Percentiles rank a stretch among this genome's conserved stretches.
These are phyloP conservation scores for Scalopus aquaticus DNA, from an alignment of 2,113 vertebrate species.

Conservation along the genomic window DNA sequence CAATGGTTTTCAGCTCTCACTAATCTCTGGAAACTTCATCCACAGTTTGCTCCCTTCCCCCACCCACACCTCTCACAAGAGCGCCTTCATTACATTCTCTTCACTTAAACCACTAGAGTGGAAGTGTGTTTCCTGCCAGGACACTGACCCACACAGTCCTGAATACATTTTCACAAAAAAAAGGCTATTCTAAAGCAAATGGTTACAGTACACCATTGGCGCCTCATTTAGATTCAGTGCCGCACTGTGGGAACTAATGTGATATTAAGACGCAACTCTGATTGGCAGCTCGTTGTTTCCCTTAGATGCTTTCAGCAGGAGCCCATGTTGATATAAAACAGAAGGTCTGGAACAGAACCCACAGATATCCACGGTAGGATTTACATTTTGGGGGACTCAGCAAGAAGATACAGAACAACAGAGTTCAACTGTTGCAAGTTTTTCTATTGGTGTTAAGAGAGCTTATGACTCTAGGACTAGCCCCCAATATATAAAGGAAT, in stretches of 20 bases:
- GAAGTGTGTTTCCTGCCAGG: not conserved
- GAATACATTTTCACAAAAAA: not conserved
- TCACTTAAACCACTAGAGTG: not conserved
- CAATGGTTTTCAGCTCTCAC: not conserved
- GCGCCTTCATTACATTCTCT: not conserved
- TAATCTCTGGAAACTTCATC: not conserved
- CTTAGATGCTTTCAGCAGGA: not conserved
- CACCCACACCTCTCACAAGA: not conserved
- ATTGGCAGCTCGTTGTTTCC: not conserved
- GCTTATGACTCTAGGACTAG: not conserved
- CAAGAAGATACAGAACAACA: not conserved
- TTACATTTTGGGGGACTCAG: too few species aligned
- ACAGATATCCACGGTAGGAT: not conserved
- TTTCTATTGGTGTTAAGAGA: not conserved
- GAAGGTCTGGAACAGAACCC: not conserved
- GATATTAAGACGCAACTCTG: not conserved
- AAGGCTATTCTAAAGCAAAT: not conserved
- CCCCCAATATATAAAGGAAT: not conserved
- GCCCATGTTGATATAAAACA: not conserved
- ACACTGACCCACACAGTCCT: not conserved
- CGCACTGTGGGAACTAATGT: not conserved
- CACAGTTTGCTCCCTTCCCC: not conserved
- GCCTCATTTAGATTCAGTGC: not conserved
- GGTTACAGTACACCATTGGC: not conserved
- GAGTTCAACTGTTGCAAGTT: not conserved